These are phyloP conservation scores for Anolis carolinensis DNA, from an alignment of 2,113 vertebrate species.

Conservation along the genomic window DNA sequence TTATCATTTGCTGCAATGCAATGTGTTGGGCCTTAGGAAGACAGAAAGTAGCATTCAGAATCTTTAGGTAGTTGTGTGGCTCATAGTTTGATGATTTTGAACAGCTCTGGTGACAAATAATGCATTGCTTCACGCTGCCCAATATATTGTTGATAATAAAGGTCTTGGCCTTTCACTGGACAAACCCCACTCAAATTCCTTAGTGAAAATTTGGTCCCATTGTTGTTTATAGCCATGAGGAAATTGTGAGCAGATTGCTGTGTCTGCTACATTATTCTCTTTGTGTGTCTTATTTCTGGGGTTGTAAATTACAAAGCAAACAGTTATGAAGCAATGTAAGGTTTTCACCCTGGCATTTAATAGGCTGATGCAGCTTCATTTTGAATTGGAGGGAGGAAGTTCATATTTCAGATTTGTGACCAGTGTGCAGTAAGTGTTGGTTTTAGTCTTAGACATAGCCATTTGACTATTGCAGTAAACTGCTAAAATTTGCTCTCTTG, in stretches of 20 bases:
- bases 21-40: constrained; percentile 1
- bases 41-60: not conserved
- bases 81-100: not conserved
- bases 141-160: not conserved
- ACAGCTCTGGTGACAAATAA: not conserved
- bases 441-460: not conserved
- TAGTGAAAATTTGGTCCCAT: not conserved
- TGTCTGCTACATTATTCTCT: not conserved
- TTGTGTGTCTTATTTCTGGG: not conserved
- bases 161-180: not conserved
- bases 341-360: not conserved
- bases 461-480: not conserved
- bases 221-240: not conserved
- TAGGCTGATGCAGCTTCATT: not conserved
- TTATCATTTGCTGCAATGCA: not conserved
- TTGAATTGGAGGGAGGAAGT: not conserved
- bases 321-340: not conserved
- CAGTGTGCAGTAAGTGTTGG: too few relatives aligned
- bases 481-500: not conserved
- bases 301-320: not conserved
- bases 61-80: not conserved
- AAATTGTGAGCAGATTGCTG: not conserved
- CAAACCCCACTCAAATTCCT: constrained; percentile 6
- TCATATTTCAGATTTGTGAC: not conserved
- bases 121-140: not conserved